These are phyloP conservation scores for Drosophila ezoana DNA, from an alignment of 2,888 invertebrate species.

Conservation along the genomic window DNA sequence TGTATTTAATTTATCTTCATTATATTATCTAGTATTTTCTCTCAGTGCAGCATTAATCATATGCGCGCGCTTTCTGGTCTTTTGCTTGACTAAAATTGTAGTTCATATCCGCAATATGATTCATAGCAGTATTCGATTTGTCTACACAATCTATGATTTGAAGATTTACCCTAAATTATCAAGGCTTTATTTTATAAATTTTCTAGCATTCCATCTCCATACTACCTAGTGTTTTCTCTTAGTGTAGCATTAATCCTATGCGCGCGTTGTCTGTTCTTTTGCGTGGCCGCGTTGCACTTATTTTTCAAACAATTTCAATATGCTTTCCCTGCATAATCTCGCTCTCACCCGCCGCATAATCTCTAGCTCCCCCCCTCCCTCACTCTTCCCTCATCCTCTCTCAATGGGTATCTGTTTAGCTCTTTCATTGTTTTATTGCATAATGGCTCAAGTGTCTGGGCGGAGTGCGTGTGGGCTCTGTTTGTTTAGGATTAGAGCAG, in stretches of 20 bases:
- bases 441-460: slow-evolving; percentile 69
- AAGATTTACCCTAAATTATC: no score
- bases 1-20: no score
- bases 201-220: background rate
- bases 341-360: slow-evolving; percentile 43
- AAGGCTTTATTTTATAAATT: no score
- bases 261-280: slow-evolving; percentile 35
- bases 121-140: no score
- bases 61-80: no score
- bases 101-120: no score
- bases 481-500: slow-evolving; percentile 71
- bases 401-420: slow-evolving; percentile 6
- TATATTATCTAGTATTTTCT: no score
- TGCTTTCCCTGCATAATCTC: slow-evolving; percentile 67
- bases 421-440: slow-evolving; percentile 73
- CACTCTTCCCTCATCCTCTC: background rate
- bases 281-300: slow-evolving; percentile 64
- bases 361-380: slow-evolving; percentile 16
- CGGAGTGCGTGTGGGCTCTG: slow-evolving; percentile 44
- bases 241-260: slow-evolving; percentile 60
- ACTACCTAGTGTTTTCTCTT: background rate
- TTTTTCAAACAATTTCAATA: slow-evolving; percentile 80
- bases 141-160: no score
- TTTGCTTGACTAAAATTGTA: no score
- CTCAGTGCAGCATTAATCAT: no score